A percentile compares a stretch with the other conserved stretches of the same genome.
Evolutionary conservation across 1,140 invertebrate species (phyloP).

Genomic region (Drosophila prosaltans): DNA sequence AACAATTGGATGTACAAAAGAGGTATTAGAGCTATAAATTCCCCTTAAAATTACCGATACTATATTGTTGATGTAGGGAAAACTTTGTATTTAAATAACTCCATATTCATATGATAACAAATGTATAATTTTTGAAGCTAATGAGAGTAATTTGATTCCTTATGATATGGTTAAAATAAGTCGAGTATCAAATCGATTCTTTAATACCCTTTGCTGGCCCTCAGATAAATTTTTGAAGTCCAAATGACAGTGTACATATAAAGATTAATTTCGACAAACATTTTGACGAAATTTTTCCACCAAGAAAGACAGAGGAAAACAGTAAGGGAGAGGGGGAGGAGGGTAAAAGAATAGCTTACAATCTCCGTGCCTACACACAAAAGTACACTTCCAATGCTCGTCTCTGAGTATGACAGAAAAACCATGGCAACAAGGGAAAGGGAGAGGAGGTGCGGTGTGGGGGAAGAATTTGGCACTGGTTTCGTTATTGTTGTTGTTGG

Average conservation of each 20-base stretch:
- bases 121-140: no score
- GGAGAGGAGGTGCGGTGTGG: no score
- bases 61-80: no score
- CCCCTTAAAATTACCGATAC: no score
- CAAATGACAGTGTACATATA: background rate
- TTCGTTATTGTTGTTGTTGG: background rate
- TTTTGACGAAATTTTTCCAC: background rate
- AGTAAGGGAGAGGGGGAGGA: background rate
- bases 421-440: background rate
- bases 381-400: background rate
- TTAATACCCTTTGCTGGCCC: background rate
- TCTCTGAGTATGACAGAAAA: background rate
- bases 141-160: no score
- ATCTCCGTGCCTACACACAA: constrained; percentile 1
- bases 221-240: background rate
- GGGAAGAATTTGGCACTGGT: background rate
- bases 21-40: no score
- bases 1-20: no score
- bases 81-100: no score
- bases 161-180: no score
- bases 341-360: background rate
- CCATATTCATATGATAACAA: no score
- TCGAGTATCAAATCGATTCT: background rate
- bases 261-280: background rate
- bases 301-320: no score